These are phyloP conservation scores for Apis laboriosa DNA, from an alignment of 1,140 invertebrate species.

Conservation along the genomic window DNA sequence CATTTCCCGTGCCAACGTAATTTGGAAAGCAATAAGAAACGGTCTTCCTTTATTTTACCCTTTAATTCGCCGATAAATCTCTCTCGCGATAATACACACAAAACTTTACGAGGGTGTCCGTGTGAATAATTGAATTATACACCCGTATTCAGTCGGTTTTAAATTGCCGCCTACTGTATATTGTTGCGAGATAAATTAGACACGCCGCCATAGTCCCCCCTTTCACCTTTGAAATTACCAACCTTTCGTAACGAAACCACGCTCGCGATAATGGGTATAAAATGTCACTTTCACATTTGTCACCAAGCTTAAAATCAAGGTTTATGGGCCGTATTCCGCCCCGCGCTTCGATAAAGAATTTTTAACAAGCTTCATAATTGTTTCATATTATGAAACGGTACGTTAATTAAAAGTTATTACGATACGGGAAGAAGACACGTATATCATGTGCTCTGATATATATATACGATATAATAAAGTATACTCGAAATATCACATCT, in stretches of 20 bases:
- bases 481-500: no score
- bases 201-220: neutral
- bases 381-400: no score
- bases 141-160: slow-evolving; percentile 27
- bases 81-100: neutral
- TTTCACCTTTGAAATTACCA: slow-evolving; percentile 22
- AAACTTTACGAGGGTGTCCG: slow-evolving; percentile 26
- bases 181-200: slow-evolving; percentile 40
- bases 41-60: slow-evolving; percentile 31
- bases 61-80: slow-evolving; percentile 49
- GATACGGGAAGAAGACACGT: neutral
- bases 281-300: slow-evolving; percentile 18
- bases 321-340: neutral
- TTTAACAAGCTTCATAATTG: neutral
- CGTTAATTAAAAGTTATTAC: neutral
- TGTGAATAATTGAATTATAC: slow-evolving; percentile 43
- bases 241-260: neutral
- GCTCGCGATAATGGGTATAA: slow-evolving; percentile 5
- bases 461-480: no score
- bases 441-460: no score
- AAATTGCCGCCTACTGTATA: slow-evolving; percentile 27
- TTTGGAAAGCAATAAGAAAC: slow-evolving; percentile 36
- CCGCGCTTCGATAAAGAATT: neutral
- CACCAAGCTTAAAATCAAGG: neutral
- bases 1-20: slow-evolving; percentile 32